Evolutionary conservation across 2,797 vertebrate species (phyloP), one percentile per base, ranked within the genome.

Genomic region (Chloroceryle inda): DNA sequence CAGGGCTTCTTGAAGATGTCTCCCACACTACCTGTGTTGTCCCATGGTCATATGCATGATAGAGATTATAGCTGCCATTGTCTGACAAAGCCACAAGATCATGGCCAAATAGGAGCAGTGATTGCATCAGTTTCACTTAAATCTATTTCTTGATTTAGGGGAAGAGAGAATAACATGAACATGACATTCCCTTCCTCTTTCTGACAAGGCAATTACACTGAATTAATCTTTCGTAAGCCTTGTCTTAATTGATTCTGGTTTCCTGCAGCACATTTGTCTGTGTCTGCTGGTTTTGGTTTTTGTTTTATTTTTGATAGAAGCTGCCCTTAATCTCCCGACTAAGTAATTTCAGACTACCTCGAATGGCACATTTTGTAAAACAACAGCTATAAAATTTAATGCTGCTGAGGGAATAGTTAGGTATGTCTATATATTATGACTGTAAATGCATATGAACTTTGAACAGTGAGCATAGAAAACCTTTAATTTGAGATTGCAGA

Each of bases 41-140:
- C 69, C 37, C 63, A 18, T 6, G 40, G 71, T 47, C 1, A 1
- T 38, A 45, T 13, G 47, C 35, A 10, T 5, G 22, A 73, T 15
- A 13, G 71, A 73, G 78, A 63, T 73, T 29, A 58, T 35, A 66
- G 88, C 63, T 64, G 66, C 85, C 76, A 35, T 75, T 44, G 24
- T 24, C 4, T n/a, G 71, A 27, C 63, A 80, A 69, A 90, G 58
- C 63, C 29, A 2, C 63, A 72, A 67, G 52, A 50, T 37, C 77
- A 24, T 50, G 50, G 79, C 59, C 73, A 88, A 89, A 91, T 35
- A 2, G 0, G 44, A 95, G 44, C 66, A 0, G 0, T 47, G 75
- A 86, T 84, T 92, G 53, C 85, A 90, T 73, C 91, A 88, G 44
- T 58, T 44, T 66, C 73, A 88, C 52, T 91, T 88, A 75, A 88